A percentile compares a stretch with the other conserved stretches of the same genome.
Evolutionary conservation across 2,797 vertebrate genomes (phyloP).

Genomic region (Cuculus canorus): DNA sequence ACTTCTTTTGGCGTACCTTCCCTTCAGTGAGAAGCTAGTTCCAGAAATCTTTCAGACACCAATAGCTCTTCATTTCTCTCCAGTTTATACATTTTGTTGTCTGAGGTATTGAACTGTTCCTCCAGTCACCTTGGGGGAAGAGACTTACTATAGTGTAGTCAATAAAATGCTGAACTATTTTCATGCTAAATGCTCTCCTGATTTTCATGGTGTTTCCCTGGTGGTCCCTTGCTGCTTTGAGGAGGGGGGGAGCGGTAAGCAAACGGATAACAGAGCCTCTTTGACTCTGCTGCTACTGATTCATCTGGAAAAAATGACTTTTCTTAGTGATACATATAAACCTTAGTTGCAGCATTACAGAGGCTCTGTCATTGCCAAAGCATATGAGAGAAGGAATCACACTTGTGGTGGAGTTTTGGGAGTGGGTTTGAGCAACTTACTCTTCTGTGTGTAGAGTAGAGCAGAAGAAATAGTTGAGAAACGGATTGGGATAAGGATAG

Average conservation of each 20-base stretch:
- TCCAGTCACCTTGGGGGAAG: not conserved
- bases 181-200: not conserved
- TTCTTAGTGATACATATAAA: fast-evolving
- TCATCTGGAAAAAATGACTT: not conserved
- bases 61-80: not conserved
- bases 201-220: not conserved
- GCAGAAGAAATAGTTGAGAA: not conserved
- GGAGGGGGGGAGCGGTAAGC: not conserved
- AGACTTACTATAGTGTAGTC: not conserved
- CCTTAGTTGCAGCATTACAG: not conserved
- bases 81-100: not conserved
- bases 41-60: not conserved
- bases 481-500: not conserved
- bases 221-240: not conserved
- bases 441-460: not conserved
- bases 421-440: not conserved
- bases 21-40: not conserved
- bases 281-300: not conserved
- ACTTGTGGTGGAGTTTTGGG: not conserved
- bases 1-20: not conserved
- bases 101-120: not conserved
- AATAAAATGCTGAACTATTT: not conserved
- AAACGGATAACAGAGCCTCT: not conserved
- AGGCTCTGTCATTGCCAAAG: not conserved
- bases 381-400: not conserved